These are phyloP conservation scores for Ispidina lecontei DNA, from an alignment of 2,797 vertebrate genomes.

Conservation along the genomic window DNA sequence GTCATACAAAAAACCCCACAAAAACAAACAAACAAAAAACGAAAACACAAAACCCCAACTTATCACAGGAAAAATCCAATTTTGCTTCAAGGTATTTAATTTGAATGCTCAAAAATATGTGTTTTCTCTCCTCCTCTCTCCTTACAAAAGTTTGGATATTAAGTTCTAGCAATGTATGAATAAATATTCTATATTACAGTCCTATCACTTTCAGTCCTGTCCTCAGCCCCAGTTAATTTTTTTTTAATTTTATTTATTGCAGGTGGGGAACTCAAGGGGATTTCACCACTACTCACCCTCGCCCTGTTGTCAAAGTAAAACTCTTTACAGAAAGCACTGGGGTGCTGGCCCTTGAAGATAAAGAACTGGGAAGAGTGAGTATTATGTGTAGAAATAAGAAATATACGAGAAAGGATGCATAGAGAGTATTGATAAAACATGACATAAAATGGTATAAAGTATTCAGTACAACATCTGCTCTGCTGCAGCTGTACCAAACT, in stretches of 20 bases:
- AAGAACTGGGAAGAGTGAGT: constrained; percentile 94
- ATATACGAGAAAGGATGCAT: neutral
- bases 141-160: neutral
- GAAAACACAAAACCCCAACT: neutral
- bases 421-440: neutral
- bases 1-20: neutral
- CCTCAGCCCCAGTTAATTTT: neutral
- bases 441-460: neutral
- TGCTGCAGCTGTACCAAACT: neutral
- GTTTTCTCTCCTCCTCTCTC: accelerated
- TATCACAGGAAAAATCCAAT: neutral
- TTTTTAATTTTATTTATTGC: constrained; percentile 68
- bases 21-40: neutral
- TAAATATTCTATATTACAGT: neutral
- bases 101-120: neutral
- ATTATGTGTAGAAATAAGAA: neutral
- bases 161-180: neutral
- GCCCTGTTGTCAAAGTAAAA: constrained; percentile 96
- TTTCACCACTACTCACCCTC: constrained; percentile 93
- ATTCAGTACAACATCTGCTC: neutral
- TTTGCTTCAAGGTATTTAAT: neutral
- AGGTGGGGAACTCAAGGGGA: constrained; percentile 99
- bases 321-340: constrained; percentile 96
- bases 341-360: constrained; percentile 92
- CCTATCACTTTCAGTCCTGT: neutral